Evolutionary conservation across 2,113 vertebrate species (phyloP), one percentile per base, ranked within the genome.

Genomic region (Vulpes ferrilata): DNA sequence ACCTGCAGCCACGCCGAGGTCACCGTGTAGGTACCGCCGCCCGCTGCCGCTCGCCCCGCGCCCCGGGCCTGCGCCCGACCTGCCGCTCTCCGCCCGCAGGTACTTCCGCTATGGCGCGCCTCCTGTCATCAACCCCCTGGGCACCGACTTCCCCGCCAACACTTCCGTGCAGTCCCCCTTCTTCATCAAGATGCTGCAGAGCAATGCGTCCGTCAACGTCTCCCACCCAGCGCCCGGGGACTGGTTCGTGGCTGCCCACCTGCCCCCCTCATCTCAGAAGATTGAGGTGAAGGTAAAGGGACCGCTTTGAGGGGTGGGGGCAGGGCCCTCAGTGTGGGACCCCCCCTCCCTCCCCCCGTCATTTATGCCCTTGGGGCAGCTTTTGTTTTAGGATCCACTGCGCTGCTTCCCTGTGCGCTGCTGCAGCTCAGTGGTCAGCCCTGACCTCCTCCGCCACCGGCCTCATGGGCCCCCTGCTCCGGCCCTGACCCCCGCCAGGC

Each of bases 231-330:
- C 99, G 0, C 98, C 99, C 0, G 99, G 99, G 0, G 99, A 99
- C 95, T 99, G 99, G 99, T 99, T 99, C 81, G 92, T 99, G 0
- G 99, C 98, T 0, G 99, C 99, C 30, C 99, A 99, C 94, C 98
- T 99, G 88, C 99, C 99, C 0, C 98, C 99, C 87, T 99, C 99
- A 7, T 99, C 99, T 1, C 99, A 99, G 25, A 99, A 99, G 98
- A 99, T 99, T 12, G 98, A 99, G 96, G 99, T 99, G 89, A 99
- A 99, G 99, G 99, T 99, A 92, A 98, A 98, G 35, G 73, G 43
- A 20, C 55, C 51, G n/a, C 51, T 32, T 7, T 35, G 43, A 17
- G 6, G 12, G 59, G 71, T 22, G 23, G 80, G 67, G 60, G 25
- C 38, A 78, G 53, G 82, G 13, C 83, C 38, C 20, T 17, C 43